These are phyloP conservation scores for Antheraea mylitta DNA, from an alignment of 1,140 invertebrate genomes.

Conservation along the genomic window DNA sequence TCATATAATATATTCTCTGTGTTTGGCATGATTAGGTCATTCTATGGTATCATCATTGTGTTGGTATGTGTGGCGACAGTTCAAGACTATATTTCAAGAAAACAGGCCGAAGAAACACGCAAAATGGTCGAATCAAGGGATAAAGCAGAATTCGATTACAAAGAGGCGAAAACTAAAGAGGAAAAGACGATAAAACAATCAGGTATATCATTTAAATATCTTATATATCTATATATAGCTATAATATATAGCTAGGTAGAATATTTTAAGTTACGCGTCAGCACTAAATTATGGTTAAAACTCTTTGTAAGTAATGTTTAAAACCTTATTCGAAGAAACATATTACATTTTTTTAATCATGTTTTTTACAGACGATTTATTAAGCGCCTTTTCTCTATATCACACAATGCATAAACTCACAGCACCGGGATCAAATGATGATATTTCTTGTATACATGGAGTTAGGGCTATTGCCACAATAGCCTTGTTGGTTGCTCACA, in stretches of 20 bases:
- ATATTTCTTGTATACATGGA: conserved; percentile 83
- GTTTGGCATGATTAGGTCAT: conserved; percentile 39
- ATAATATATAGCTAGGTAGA: no score
- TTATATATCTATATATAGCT: neutral
- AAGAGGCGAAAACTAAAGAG: conserved; percentile 32
- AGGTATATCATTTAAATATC: conserved; percentile 8
- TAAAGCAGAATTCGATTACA: conserved; percentile 28
- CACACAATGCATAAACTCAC: conserved; percentile 79
- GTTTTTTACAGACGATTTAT: conserved; percentile 35
- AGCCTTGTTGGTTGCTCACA: conserved; percentile 81
- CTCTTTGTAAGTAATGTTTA: no score
- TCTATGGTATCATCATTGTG: conserved; percentile 55
- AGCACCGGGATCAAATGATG: conserved; percentile 71
- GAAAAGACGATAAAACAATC: conserved; percentile 21
- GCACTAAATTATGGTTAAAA: no score
- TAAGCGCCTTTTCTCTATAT: conserved; percentile 62
- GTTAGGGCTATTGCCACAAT: conserved; percentile 80
- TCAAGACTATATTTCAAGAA: conserved; percentile 53
- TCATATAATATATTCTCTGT: no score
- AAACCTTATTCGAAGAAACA: no score
- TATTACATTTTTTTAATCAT: no score
- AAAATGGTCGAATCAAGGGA: conserved; percentile 29
- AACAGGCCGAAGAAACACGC: conserved; percentile 30
- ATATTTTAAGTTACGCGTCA: no score
- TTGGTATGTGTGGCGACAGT: conserved; percentile 51